A percentile compares a stretch with the other conserved stretches of the same genome.
Conservation (phyloP, 2,888 invertebrate genomes). For the Calameuta idolon region DNA sequence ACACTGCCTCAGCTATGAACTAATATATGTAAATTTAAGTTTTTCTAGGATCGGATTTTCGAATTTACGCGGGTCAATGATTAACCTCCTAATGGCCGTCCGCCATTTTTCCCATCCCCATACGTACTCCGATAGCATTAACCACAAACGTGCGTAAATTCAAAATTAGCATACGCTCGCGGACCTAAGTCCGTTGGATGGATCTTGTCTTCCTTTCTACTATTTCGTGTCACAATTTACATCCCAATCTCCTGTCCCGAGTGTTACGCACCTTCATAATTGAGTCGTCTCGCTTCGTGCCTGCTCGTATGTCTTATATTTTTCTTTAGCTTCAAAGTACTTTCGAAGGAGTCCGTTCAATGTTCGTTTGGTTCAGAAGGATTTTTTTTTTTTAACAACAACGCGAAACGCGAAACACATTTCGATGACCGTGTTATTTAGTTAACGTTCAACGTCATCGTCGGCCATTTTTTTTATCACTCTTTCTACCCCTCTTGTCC, state of each 20-base stretch:
- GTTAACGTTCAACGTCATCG: not conserved
- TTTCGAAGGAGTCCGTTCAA: not conserved
- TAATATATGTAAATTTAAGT: not conserved
- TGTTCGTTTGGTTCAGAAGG: not conserved
- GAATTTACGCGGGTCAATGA: not conserved
- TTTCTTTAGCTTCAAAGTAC: constrained; percentile 1
- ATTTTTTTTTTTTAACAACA: constrained; percentile 23
- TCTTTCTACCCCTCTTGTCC: too few relatives aligned
- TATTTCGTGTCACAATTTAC: not conserved
- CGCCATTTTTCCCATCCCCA: not conserved
- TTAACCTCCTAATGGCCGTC: not conserved
- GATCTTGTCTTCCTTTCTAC: not conserved
- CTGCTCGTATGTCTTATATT: constrained; percentile 27
- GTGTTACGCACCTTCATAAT: not conserved
- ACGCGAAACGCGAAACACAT: constrained; percentile 17
- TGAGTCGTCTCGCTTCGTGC: not conserved
- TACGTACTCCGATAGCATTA: not conserved
- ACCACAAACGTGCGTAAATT: not conserved
- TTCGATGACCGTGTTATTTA: not conserved
- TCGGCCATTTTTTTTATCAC: not conserved
- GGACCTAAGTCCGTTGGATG: not conserved
- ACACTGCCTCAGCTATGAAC: not conserved
- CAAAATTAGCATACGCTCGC: not conserved
- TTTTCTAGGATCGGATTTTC: not conserved
- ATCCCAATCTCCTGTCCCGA: not conserved